phyloP scores from a whole-genome alignment of 2,888 invertebrate species.

The Bellardia bayeri region DNA sequence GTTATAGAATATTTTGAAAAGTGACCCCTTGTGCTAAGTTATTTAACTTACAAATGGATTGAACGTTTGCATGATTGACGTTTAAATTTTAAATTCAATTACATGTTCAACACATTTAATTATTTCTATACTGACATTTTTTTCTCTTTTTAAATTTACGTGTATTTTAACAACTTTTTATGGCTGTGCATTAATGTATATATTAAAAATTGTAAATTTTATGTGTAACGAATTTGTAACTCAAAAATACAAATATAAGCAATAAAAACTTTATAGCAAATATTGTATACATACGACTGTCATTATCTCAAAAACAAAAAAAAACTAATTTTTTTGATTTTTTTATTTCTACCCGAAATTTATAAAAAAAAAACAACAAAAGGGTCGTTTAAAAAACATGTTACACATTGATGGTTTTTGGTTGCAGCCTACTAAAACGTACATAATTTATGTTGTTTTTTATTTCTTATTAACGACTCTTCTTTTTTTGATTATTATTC shows the following conservation, averaged over 20 bases:
- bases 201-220: conserved; percentile 37
- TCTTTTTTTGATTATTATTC: conserved; percentile 30
- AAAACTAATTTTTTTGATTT: conserved; percentile 9
- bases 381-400: conserved; percentile 66
- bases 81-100: conserved; percentile 65
- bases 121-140: conserved; percentile 6
- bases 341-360: conserved; percentile 38
- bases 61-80: conserved; percentile 55
- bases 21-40: conserved; percentile 1
- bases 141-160: neutral
- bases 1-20: neutral
- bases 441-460: conserved; percentile 65
- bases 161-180: conserved; percentile 21
- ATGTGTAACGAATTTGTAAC: conserved; percentile 63
- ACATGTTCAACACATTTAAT: conserved; percentile 27
- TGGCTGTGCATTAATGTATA: conserved; percentile 41
- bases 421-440: conserved; percentile 69
- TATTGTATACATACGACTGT: conserved; percentile 3
- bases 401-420: conserved; percentile 69
- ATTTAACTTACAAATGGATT: conserved; percentile 12
- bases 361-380: conserved; percentile 58
- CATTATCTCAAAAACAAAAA: neutral
- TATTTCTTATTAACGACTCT: conserved; percentile 24
- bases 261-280: conserved; percentile 43
- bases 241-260: neutral